phyloP scores from a whole-genome alignment of 2,797 vertebrate genomes.

The Halcyon leucocephala region DNA sequence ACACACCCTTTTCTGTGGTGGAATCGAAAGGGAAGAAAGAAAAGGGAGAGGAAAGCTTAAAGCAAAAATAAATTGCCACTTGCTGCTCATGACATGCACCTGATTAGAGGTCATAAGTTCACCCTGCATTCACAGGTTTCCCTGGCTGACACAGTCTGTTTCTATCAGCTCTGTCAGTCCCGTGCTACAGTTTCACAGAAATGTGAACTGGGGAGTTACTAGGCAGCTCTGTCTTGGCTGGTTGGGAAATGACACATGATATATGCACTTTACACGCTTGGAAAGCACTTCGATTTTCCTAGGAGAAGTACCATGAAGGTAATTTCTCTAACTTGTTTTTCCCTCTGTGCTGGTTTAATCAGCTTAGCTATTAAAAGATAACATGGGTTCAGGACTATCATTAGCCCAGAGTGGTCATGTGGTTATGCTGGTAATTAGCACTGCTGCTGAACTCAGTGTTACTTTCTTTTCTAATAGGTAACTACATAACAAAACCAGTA shows the following conservation, averaged over 20 bases:
- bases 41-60: not conserved
- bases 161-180: not conserved
- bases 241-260: not conserved
- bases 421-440: slow-evolving; percentile 35
- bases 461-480: not conserved
- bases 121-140: not conserved
- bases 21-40: not conserved
- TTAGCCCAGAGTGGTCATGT: slow-evolving; percentile 42
- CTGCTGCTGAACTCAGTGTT: not conserved
- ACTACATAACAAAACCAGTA: not conserved
- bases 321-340: slow-evolving; percentile 42
- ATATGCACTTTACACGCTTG: not conserved
- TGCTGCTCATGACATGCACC: not conserved
- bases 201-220: not conserved
- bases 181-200: not conserved
- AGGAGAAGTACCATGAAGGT: not conserved
- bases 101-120: not conserved
- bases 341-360: slow-evolving; percentile 41
- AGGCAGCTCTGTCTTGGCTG: not conserved
- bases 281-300: slow-evolving; percentile 25
- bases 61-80: not conserved
- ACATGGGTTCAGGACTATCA: slow-evolving; percentile 35
- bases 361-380: slow-evolving; percentile 61
- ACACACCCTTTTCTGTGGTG: not conserved
- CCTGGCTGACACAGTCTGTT: not conserved